Conservation (phyloP, 2,113 vertebrate genomes). For the Arenaria interpres region DNA sequence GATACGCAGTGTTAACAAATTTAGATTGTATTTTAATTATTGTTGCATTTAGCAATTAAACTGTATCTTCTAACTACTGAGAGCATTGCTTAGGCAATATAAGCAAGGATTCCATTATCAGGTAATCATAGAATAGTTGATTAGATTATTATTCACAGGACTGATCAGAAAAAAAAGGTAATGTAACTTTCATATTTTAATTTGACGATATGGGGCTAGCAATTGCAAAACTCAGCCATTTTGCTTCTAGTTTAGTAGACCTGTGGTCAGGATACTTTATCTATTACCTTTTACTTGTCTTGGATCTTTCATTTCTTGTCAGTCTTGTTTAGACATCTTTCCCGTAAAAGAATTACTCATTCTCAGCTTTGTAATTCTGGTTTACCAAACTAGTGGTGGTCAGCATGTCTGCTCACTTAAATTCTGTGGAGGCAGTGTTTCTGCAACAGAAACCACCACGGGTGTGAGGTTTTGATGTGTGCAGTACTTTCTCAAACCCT, state of each 20-base stretch:
- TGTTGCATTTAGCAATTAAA: background rate
- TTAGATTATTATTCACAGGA: background rate
- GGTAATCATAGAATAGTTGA: background rate
- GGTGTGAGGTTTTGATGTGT: background rate
- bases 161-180: background rate
- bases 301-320: background rate
- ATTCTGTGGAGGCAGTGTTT: background rate
- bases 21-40: background rate
- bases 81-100: background rate
- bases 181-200: background rate
- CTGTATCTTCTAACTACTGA: background rate
- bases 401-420: background rate
- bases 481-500: background rate
- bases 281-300: background rate
- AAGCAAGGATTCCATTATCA: background rate
- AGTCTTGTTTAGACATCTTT: background rate
- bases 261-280: background rate
- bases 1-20: background rate
- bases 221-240: background rate
- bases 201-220: background rate
- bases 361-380: background rate
- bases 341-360: rapidly evolving
- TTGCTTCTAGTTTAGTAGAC: background rate
- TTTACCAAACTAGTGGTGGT: background rate
- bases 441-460: background rate